Evolutionary conservation across 2,113 vertebrate species (phyloP).

Genomic region (Triplophysa tibetana): DNA sequence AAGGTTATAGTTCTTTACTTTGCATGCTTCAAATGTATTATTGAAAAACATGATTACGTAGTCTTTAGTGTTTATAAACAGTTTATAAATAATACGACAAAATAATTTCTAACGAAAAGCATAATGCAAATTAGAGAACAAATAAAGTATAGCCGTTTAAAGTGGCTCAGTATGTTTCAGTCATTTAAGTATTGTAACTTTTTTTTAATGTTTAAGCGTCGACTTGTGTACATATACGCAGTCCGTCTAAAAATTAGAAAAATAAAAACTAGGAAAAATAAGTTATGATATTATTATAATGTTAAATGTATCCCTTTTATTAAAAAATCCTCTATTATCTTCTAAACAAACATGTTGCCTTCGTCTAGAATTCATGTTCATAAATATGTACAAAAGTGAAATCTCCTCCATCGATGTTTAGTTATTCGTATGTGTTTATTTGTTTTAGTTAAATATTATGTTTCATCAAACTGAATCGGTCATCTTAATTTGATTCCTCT

Average conservation of each 20-base stretch:
- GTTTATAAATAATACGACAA: neutral
- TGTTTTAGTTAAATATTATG: neutral
- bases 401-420: neutral
- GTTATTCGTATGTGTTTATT: neutral
- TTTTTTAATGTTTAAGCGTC: too few relatives aligned
- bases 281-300: too few relatives aligned
- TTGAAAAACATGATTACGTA: too few relatives aligned
- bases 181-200: too few relatives aligned
- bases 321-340: too few relatives aligned
- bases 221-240: too few relatives aligned
- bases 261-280: neutral
- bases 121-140: neutral
- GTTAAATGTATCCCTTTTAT: neutral
- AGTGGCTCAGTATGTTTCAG: too few relatives aligned
- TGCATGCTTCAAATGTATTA: neutral
- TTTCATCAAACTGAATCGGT: neutral
- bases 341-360: too few relatives aligned
- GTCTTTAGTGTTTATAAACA: neutral
- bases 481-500: neutral
- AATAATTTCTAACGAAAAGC: neutral
- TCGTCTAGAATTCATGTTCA: too few relatives aligned
- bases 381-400: neutral
- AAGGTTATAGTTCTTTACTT: neutral
- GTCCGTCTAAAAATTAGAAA: neutral
- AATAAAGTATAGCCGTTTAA: neutral